A percentile compares a stretch with the other conserved stretches of the same genome.
Conservation (phyloP, 2,888 invertebrate species). For the Acrobasis suavella region DNA sequence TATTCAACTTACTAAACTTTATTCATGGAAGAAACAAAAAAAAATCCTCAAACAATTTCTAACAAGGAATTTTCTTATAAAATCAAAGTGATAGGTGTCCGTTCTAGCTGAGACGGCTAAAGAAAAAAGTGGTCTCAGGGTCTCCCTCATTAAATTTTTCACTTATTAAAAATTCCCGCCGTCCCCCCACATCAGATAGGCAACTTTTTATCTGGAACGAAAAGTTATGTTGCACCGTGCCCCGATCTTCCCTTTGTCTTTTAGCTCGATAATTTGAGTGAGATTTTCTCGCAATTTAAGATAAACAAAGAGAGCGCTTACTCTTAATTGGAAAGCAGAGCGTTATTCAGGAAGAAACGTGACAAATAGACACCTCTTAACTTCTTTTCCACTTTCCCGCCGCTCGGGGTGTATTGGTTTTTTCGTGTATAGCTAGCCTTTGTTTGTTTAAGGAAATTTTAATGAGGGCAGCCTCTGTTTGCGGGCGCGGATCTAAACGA, state of each 20-base stretch:
- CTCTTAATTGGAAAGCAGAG: constrained; percentile 83
- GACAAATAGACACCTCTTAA: constrained; percentile 83
- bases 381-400: constrained; percentile 79
- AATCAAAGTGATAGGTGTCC: constrained; percentile 51
- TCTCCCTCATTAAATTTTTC: constrained; percentile 80
- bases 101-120: constrained; percentile 62
- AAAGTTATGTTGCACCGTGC: constrained; percentile 70
- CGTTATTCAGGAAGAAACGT: constrained; percentile 81
- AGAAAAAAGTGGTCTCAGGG: constrained; percentile 63
- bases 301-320: constrained; percentile 83
- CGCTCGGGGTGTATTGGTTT: constrained; percentile 76
- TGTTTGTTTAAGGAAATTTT: constrained; percentile 76
- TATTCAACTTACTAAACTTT: not conserved
- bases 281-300: constrained; percentile 83
- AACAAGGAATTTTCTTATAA: constrained; percentile 38
- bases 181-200: constrained; percentile 68
- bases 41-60: not conserved
- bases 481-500: constrained; percentile 7
- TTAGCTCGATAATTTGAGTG: constrained; percentile 82
- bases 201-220: constrained; percentile 75
- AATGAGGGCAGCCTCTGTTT: constrained; percentile 50
- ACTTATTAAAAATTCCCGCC: constrained; percentile 82
- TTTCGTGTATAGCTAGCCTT: constrained; percentile 70
- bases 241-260: constrained; percentile 76
- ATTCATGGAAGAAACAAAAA: not conserved